These are phyloP conservation scores for Leptopilina clavipes DNA, from an alignment of 1,140 invertebrate species.

Conservation along the genomic window DNA sequence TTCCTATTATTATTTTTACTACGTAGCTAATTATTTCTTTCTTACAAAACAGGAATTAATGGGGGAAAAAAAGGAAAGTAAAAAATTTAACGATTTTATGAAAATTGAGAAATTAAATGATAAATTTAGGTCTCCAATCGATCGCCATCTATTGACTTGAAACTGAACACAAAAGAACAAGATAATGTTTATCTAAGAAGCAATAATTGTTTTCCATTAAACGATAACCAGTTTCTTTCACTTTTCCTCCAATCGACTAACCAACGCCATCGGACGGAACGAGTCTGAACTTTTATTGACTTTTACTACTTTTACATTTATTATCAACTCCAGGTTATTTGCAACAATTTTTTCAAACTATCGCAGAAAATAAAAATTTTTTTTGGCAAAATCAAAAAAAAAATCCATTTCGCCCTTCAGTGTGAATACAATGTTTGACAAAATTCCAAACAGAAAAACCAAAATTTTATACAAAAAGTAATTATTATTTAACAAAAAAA, in stretches of 20 bases:
- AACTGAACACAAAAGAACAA: background rate
- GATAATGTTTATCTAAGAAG: conserved; percentile 39
- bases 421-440: too few relatives aligned
- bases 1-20: too few relatives aligned
- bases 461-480: too few relatives aligned
- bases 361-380: background rate
- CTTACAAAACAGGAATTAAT: too few relatives aligned
- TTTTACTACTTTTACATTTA: too few relatives aligned
- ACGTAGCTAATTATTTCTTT: too few relatives aligned
- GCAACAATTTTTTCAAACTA: background rate
- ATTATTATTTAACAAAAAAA: too few relatives aligned
- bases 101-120: background rate
- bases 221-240: conserved; percentile 23
- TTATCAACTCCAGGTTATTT: conserved; percentile 16
- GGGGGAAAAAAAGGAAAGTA: too few relatives aligned
- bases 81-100: background rate
- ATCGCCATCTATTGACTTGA: conserved; percentile 14
- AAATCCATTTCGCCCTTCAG: too few relatives aligned
- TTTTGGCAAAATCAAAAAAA: background rate
- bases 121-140: background rate
- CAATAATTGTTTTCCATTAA: conserved; percentile 23
- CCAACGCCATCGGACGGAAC: conserved; percentile 22
- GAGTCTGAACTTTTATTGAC: background rate
- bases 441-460: too few relatives aligned
- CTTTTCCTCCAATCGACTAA: conserved; percentile 6